Percentiles rank a stretch among this genome's conserved stretches.
Conservation (phyloP, 1,140 invertebrate genomes). For the Himalopsyche phryganea region DNA sequence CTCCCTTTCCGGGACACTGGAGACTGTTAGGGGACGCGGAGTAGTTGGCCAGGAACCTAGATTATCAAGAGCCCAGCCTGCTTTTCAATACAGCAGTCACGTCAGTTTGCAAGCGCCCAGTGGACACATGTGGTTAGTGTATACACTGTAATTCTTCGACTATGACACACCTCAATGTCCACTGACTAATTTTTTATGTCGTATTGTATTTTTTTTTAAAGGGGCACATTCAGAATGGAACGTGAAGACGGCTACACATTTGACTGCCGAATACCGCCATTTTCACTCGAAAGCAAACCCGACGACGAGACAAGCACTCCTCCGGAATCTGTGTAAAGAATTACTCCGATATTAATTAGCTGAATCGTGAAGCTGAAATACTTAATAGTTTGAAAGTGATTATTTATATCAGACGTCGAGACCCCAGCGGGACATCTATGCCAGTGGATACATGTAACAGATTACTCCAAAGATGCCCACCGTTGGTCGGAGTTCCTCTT, state of each 20-base stretch:
- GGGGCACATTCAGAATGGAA: slow-evolving; percentile 96
- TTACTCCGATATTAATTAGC: not conserved
- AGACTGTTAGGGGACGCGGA: slow-evolving; percentile 89
- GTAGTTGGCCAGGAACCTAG: slow-evolving; percentile 95
- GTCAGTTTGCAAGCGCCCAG: slow-evolving; percentile 95
- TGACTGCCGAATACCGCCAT: slow-evolving; percentile 94
- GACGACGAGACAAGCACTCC: slow-evolving; percentile 60
- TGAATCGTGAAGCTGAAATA: not conserved
- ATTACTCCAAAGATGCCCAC: too few species aligned
- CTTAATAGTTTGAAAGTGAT: too few species aligned
- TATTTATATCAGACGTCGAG: too few species aligned
- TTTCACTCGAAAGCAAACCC: slow-evolving; percentile 90
- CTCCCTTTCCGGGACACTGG: slow-evolving; percentile 88
- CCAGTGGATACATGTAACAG: too few species aligned
- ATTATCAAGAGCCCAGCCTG: slow-evolving; percentile 79
- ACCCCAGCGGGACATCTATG: too few species aligned
- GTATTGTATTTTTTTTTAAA: too few species aligned
- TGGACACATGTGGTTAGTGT: slow-evolving; percentile 92
- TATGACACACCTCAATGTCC: too few species aligned
- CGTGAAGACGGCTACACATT: slow-evolving; percentile 93
- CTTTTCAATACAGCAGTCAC: slow-evolving; percentile 97
- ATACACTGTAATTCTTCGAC: too few species aligned
- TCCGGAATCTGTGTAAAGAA: slow-evolving; percentile 39
- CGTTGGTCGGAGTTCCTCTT: too few species aligned
- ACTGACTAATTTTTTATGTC: too few species aligned